These are phyloP conservation scores for Diadegma fenestrale DNA, from an alignment of 2,888 invertebrate species.

Conservation along the genomic window DNA sequence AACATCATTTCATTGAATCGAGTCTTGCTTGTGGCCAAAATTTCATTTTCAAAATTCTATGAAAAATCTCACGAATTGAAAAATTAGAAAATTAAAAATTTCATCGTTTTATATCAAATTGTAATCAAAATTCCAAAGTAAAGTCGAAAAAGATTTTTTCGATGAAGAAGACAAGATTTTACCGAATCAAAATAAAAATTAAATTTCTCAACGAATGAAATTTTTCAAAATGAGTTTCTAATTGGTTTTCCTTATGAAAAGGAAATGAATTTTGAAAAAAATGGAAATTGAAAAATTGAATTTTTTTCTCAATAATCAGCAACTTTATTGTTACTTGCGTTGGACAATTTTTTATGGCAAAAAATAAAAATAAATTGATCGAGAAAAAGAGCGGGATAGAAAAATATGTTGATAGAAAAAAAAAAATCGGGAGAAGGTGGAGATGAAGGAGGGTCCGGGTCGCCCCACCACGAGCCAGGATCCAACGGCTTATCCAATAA, in stretches of 20 bases:
- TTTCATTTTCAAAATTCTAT: not conserved
- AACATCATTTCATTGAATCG: not conserved
- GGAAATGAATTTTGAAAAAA: no score
- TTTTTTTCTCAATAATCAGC: no score
- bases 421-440: constrained; percentile 65
- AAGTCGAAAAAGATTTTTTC: no score
- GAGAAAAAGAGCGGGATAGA: constrained; percentile 36
- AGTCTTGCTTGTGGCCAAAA: not conserved
- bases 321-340: not conserved
- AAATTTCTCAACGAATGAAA: not conserved
- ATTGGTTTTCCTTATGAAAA: no score
- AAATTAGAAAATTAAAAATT: no score
- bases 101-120: no score
- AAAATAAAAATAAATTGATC: not conserved
- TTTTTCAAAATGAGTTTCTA: not conserved
- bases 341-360: not conserved
- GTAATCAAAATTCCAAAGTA: no score
- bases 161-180: not conserved
- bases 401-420: constrained; percentile 41
- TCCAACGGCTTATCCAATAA: constrained; percentile 74
- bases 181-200: not conserved
- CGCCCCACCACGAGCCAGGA: constrained; percentile 71
- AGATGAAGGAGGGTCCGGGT: constrained; percentile 75
- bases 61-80: no score
- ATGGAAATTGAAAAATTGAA: no score